Percentiles rank a stretch among this genome's conserved stretches.
Evolutionary conservation across 1,140 invertebrate genomes (phyloP).

Genomic region (Globodera rostochiensis): DNA sequence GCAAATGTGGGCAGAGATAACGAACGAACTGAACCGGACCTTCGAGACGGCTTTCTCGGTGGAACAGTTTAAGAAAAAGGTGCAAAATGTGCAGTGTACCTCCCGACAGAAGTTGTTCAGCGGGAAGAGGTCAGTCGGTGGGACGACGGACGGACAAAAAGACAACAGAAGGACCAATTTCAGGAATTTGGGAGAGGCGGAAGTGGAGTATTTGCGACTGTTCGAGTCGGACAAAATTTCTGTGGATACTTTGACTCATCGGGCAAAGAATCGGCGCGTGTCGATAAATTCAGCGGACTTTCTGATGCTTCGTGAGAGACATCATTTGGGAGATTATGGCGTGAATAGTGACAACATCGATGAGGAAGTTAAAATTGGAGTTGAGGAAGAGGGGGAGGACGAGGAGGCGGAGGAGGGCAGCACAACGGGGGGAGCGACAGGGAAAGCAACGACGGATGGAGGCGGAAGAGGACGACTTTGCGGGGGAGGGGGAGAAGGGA

Average conservation of each 20-base stretch:
- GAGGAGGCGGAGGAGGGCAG: not conserved
- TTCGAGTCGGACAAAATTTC: constrained; percentile 31
- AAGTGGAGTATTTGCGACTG: constrained; percentile 32
- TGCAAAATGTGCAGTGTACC: constrained; percentile 50
- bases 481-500: not conserved
- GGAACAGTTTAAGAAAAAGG: constrained; percentile 46
- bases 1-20: constrained; percentile 40
- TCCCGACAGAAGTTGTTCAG: constrained; percentile 41
- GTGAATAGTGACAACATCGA: not conserved
- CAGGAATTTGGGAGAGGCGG: constrained; percentile 43
- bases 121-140: constrained; percentile 33
- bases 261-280: constrained; percentile 15
- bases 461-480: not conserved
- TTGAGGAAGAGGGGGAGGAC: not conserved
- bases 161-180: not conserved
- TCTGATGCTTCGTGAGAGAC: constrained; percentile 2
- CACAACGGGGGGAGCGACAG: not conserved
- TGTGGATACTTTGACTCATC: constrained; percentile 12
- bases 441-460: not conserved
- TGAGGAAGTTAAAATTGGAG: not conserved
- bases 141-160: not conserved
- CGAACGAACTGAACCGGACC: constrained; percentile 32
- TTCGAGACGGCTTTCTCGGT: constrained; percentile 42
- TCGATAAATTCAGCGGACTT: constrained; percentile 6
- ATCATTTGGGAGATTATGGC: not conserved